These are phyloP conservation scores for Psix sp. DNA, from an alignment of 1,140 invertebrate species.

Conservation along the genomic window DNA sequence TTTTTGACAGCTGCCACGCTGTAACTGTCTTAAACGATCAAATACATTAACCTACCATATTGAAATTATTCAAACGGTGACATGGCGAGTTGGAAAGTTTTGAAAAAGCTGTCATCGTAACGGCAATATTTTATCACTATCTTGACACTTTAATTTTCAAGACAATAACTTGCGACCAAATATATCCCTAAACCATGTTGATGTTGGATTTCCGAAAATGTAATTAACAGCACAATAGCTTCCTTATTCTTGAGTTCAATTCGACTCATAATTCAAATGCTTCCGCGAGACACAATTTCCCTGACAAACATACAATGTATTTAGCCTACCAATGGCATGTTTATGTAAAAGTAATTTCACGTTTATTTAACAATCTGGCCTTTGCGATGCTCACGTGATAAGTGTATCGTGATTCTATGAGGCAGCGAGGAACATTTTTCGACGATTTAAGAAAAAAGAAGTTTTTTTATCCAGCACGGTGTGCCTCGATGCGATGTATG, in stretches of 20 bases:
- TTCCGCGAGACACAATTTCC: not conserved
- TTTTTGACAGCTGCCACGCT: conserved; percentile 31
- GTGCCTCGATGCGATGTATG: conserved; percentile 12
- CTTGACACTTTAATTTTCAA: no score
- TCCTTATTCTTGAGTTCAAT: no score
- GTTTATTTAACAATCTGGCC: conserved; percentile 10
- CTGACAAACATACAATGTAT: not conserved
- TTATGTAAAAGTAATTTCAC: conserved; percentile 13
- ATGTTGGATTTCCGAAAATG: no score
- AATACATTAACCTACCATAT: conserved; percentile 11
- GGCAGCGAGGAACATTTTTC: no score
- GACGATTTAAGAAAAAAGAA: no score
- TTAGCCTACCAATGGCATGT: conserved; percentile 11
- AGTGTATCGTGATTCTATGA: not conserved
- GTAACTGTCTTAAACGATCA: not conserved
- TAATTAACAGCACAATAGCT: no score
- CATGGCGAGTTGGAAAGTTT: not conserved
- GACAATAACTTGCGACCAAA: no score
- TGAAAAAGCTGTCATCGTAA: conserved; percentile 2
- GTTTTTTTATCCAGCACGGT: no score
- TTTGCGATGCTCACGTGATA: not conserved
- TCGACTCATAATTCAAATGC: no score
- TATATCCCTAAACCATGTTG: no score
- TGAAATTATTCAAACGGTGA: conserved; percentile 15
- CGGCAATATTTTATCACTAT: no score